Percentiles rank a stretch among this genome's conserved stretches.
phyloP scores from a whole-genome alignment of 2,888 invertebrate species.

The Disparrhopalites patrizii region DNA sequence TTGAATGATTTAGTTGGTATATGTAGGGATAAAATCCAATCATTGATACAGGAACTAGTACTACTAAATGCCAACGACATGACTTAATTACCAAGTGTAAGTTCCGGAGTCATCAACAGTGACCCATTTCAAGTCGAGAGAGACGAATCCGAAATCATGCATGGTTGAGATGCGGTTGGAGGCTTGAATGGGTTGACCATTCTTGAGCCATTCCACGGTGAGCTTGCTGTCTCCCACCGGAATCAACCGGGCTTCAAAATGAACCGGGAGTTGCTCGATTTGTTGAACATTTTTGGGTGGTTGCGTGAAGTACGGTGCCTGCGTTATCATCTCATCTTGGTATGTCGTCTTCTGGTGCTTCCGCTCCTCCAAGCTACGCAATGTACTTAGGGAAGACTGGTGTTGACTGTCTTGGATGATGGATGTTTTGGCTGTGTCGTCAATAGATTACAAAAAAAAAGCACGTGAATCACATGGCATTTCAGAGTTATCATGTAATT shows the following conservation, averaged over 20 bases:
- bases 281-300: constrained; percentile 81
- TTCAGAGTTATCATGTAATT: too few relatives aligned
- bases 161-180: constrained; percentile 89
- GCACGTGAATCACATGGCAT: too few relatives aligned
- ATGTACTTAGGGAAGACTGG: constrained; percentile 79
- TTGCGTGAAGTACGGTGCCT: constrained; percentile 88
- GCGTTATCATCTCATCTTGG: constrained; percentile 75
- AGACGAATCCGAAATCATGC: constrained; percentile 95
- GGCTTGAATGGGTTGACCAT: constrained; percentile 71
- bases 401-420: constrained; percentile 54
- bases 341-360: constrained; percentile 56
- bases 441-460: too few relatives aligned
- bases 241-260: constrained; percentile 88
- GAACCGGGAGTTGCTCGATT: constrained; percentile 86
- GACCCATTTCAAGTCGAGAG: constrained; percentile 88
- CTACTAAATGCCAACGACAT: background rate
- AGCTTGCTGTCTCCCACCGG: constrained; percentile 90
- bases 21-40: too few relatives aligned
- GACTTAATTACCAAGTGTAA: constrained; percentile 93
- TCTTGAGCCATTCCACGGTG: constrained; percentile 72
- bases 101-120: constrained; percentile 95
- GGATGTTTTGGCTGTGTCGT: constrained; percentile 69
- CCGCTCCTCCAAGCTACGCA: constrained; percentile 74
- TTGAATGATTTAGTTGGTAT: too few relatives aligned
- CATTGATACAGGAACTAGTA: background rate